Conservation (phyloP, 2,888 invertebrate genomes). For the Glyphotaelius pellucidus region DNA sequence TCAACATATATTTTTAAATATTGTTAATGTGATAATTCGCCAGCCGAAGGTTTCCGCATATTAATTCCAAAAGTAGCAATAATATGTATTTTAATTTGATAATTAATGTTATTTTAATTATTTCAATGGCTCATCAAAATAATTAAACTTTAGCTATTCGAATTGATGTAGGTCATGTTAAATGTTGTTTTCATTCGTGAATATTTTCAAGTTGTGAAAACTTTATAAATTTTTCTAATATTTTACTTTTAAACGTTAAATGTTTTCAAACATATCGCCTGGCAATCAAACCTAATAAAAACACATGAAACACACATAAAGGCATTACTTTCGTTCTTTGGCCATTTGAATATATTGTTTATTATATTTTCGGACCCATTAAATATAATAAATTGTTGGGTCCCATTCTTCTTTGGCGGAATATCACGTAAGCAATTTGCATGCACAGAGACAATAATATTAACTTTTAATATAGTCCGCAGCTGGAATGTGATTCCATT, state of each 20-base stretch:
- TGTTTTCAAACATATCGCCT: not conserved
- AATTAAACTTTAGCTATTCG: not conserved
- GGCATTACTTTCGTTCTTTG: not conserved
- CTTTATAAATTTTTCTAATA: not conserved
- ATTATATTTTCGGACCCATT: conserved; percentile 13
- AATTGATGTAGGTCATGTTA: not conserved
- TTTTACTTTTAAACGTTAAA: not conserved
- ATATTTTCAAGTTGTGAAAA: not conserved
- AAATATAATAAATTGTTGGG: conserved; percentile 13
- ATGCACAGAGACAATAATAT: conserved; percentile 49
- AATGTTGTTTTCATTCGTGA: not conserved
- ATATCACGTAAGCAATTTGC: conserved; percentile 49
- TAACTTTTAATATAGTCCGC: conserved; percentile 46
- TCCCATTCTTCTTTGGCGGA: conserved; percentile 3
- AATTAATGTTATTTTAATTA: not conserved
- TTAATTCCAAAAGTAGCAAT: not conserved
- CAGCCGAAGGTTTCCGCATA: not conserved
- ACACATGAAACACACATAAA: not conserved
- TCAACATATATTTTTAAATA: no score
- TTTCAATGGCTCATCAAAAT: not conserved
- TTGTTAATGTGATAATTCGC: no score
- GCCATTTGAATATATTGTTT: not conserved
- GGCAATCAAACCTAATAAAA: not conserved
- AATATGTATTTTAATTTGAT: not conserved
- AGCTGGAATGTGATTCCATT: conserved; percentile 39